Evolutionary conservation across 1,140 invertebrate species (phyloP), one percentile per base, ranked within the genome.

Genomic region (Ceratoteleas bidentatus): DNA sequence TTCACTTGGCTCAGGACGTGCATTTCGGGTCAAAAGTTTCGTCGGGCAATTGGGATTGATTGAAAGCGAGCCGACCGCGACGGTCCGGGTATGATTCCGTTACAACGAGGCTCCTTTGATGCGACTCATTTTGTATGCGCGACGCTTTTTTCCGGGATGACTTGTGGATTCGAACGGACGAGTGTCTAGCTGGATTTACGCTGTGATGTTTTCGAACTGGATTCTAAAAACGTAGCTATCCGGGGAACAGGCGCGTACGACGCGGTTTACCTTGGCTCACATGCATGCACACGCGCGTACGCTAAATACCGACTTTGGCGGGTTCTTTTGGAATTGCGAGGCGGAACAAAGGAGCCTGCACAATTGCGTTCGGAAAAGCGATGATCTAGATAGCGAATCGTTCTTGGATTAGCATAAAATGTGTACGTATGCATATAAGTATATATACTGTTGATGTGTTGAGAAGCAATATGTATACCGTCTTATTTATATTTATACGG

Each of bases 201-300:
- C 74, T 77, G 74, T 77, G 74, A 77, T 77, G 74, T 76, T 77
- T 77, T 77, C 57, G 69, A 77, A 76, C 45, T 61, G 61, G 62
- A 69, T 68, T 60, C 64, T 13, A 60, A 57, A n/a, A 56, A 66
- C n/a, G 66, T 69, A 77, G 24, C 24, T 24, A 24, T 1, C 24
- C 24, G 24, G 24, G 24, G 24, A 24, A 4, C 24, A 2, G 24
- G 24, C 24, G 24, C 24, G 24, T 24, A 24, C 24, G 24, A 24
- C 24, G 24, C 24, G 24, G 4, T 24, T 2, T 24, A 24, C 1
- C 24, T 1, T 1, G 24, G 24, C 4, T 24, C 24, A 24, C 24
- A 24, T 24, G 24, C 24, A 24, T 24, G 24, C 4, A 24, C 24
- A 2, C 24, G 52, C 24, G 58, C 14, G 43, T 61, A 64, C 8